Percentiles rank a stretch among this genome's conserved stretches.
Conservation (phyloP, 2,888 invertebrate species). For the Acleris holmiana region DNA sequence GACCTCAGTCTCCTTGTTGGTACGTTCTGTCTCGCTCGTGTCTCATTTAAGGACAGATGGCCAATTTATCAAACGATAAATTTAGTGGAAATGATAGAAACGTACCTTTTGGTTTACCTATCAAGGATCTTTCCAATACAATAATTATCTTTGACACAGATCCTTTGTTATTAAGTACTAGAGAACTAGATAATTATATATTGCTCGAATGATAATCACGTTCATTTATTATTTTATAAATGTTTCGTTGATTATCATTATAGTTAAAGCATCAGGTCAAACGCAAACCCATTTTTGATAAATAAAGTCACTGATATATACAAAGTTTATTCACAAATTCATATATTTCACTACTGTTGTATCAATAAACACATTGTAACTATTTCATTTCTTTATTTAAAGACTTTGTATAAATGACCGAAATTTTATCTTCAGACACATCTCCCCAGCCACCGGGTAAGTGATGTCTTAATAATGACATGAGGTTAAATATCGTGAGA, state of each 20-base stretch:
- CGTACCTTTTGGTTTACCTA: not conserved
- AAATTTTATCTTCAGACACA: slow-evolving; percentile 68
- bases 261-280: slow-evolving; percentile 15
- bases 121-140: not conserved
- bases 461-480: slow-evolving; percentile 83
- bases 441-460: slow-evolving; percentile 80
- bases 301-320: too few relatives aligned
- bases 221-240: too few relatives aligned
- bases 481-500: slow-evolving; percentile 77
- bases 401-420: slow-evolving; percentile 67
- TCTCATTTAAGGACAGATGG: slow-evolving; percentile 57
- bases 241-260: slow-evolving; percentile 16
- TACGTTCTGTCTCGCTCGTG: slow-evolving; percentile 46
- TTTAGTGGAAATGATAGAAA: not conserved
- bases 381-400: slow-evolving; percentile 59
- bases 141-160: not conserved
- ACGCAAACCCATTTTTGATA: too few relatives aligned
- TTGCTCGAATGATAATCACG: too few relatives aligned
- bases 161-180: too few relatives aligned
- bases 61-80: slow-evolving; percentile 48
- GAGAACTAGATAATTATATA: too few relatives aligned
- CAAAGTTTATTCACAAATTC: slow-evolving; percentile 39
- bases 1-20: slow-evolving; percentile 59
- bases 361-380: slow-evolving; percentile 47
- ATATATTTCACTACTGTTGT: slow-evolving; percentile 46